phyloP scores from a whole-genome alignment of 92 coral and sea anemone genomes.

The Palythoa caribaeorum region DNA sequence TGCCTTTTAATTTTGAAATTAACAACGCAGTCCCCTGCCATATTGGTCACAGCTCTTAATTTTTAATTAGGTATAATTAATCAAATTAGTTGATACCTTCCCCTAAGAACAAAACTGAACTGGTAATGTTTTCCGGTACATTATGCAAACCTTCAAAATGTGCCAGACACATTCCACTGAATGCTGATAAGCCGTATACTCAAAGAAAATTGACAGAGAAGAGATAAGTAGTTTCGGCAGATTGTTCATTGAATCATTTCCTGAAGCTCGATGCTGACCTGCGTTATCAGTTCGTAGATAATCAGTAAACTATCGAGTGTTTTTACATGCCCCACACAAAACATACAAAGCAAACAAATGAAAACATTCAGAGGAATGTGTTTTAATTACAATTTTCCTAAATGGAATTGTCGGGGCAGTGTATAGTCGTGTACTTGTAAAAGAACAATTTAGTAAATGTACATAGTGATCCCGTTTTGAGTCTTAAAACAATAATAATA shows the following conservation, averaged over 20 bases:
- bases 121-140: no score
- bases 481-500: no score
- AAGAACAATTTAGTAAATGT: no score
- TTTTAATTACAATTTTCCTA: not conserved
- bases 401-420: not conserved
- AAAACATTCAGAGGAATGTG: constrained; percentile 7
- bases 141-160: no score
- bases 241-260: not conserved
- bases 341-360: not conserved
- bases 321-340: constrained; percentile 15
- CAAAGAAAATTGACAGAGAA: not conserved
- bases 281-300: constrained; percentile 11
- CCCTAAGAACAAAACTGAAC: no score
- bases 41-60: no score
- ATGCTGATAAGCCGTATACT: not conserved
- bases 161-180: not conserved
- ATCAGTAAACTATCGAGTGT: not conserved
- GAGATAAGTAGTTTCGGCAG: not conserved
- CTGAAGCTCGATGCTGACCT: not conserved
- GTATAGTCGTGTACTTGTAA: no score
- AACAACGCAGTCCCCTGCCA: no score
- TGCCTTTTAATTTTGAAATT: no score
- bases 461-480: no score
- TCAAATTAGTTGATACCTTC: no score
- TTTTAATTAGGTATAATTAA: no score